phyloP scores from a whole-genome alignment of 2,888 invertebrate species.

The Aleiodes testaceus region DNA sequence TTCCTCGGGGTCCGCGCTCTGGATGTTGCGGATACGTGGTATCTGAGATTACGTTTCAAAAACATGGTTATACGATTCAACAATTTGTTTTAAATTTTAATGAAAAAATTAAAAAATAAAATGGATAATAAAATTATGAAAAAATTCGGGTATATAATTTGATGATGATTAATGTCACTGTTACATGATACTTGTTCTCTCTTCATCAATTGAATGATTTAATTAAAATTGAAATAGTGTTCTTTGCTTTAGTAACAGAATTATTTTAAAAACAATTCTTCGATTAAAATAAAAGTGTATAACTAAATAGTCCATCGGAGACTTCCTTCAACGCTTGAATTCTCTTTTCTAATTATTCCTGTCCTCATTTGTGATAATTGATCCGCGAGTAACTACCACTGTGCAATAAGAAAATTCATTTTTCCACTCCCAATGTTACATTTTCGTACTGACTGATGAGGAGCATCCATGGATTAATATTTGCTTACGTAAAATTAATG shows the following conservation, averaged over 20 bases:
- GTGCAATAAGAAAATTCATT: neutral
- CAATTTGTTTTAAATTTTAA: constrained; percentile 25
- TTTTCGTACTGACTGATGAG: neutral
- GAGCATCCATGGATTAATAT: neutral
- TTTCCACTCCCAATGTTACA: neutral
- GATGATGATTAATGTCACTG: constrained; percentile 37
- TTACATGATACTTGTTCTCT: neutral
- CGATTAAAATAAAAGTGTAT: neutral
- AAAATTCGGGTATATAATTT: constrained; percentile 42
- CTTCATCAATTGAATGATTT: neutral
- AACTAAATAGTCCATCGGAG: constrained; percentile 28
- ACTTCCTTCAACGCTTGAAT: constrained; percentile 31
- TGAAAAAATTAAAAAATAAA: constrained; percentile 9
- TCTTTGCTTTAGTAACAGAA: neutral
- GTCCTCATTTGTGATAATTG: neutral
- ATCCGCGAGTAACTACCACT: neutral
- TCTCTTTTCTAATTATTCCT: neutral
- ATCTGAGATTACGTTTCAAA: constrained; percentile 71
- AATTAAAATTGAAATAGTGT: constrained; percentile 5
- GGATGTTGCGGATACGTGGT: constrained; percentile 72
- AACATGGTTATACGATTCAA: constrained; percentile 66
- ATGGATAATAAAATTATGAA: neutral
- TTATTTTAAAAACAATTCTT: neutral
- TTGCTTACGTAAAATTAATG: neutral
- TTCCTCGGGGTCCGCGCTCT: constrained; percentile 77